Percentiles rank a stretch among this genome's conserved stretches.
Evolutionary conservation across 2,888 invertebrate species (phyloP).

Genomic region (Lysandra bellargus): DNA sequence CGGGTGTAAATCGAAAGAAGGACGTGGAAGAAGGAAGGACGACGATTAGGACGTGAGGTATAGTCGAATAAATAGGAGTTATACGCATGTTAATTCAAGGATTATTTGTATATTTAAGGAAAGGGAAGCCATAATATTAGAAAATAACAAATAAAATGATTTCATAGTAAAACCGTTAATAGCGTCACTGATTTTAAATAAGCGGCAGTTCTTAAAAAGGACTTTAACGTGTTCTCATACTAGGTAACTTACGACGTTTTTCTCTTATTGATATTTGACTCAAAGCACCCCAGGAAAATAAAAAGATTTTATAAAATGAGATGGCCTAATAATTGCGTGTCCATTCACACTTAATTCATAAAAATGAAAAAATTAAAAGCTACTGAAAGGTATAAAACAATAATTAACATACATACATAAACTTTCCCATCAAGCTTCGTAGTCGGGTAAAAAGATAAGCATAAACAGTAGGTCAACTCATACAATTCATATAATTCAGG

Average conservation of each 20-base stretch:
- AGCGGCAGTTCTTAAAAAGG: no score
- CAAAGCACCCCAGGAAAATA: background rate
- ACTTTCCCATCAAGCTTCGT: background rate
- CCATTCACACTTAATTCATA: no score
- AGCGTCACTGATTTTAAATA: no score
- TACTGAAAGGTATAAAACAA: no score
- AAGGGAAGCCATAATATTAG: no score
- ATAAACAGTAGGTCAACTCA: background rate
- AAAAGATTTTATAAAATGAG: no score
- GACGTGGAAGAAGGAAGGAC: no score
- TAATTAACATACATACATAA: background rate
- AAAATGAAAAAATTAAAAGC: no score
- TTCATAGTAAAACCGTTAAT: no score
- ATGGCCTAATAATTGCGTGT: no score
- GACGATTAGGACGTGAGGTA: background rate
- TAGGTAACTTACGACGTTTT: background rate
- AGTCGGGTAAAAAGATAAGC: background rate
- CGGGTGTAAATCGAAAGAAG: background rate
- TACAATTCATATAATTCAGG: background rate
- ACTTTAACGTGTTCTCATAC: background rate
- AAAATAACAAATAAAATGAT: no score
- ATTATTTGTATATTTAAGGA: no score
- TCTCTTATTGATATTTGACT: background rate
- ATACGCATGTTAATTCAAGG: background rate
- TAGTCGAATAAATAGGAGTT: background rate